Base-by-base conservation (phyloP, 1,140 invertebrate species). In the Triops longicaudatus region DNA sequence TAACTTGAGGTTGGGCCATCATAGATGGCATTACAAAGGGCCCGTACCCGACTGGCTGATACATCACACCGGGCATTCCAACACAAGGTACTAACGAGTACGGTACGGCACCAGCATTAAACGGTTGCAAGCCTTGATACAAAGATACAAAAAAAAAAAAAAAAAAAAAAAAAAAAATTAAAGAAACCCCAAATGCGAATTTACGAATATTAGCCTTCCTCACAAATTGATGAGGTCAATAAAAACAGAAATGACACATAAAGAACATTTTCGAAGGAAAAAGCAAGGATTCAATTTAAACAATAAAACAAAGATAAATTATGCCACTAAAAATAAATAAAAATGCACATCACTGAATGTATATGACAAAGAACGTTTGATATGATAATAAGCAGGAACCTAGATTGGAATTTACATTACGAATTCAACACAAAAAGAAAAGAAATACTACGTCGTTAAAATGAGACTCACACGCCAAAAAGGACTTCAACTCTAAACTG, bases 21-120 rank as follows among this genome's bases (percentile, higher is more conserved):
- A 86, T 80, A 1, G 87, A 83, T 72, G 84, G 83, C 76, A 88
- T 83, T 4, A 85, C 75, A 71, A 87, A 82, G 22, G 87, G 81
- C 2, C 87, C 82, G 22, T 78, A 76, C 26, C 42, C 78, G 9
- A 79, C 74, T n/a, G 79, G 81, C 11, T 86, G 84, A 80, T 88
- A 89, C 80, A 90, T 85, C 41, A 89, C 81, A 0, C 84, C 86
- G 9, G 86, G 83, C 83, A 89, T 63, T 63, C 50, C 50, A 63
- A 63, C 22, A 22, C 50, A 63, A 22, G 50, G 50, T 22, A 63
- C 50, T 63, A 22, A 6, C 14, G 50, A 63, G 14, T 63, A 63
- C 50, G 50, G 50, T n/a, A 63, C 22, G 22, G 50, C 50, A 17
- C 50, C 50, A 85, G 79, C 87, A 88, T 80, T 87, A 87, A 10